These are phyloP conservation scores for Cordilura impudica DNA, from an alignment of 2,888 invertebrate genomes.

Conservation along the genomic window DNA sequence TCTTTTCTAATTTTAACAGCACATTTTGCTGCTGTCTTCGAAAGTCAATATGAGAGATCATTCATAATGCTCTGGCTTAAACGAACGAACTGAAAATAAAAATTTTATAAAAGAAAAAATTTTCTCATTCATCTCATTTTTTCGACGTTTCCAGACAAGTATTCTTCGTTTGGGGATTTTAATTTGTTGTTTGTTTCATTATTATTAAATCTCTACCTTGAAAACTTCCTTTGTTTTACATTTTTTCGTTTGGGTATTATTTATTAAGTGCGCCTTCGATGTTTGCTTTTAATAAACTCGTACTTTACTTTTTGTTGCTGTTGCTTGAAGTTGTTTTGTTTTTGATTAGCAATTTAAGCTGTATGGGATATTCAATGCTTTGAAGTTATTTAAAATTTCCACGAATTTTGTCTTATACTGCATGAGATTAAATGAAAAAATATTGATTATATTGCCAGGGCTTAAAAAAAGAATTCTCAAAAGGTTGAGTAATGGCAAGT, in stretches of 20 bases:
- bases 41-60: background rate
- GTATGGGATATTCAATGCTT: no score
- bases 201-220: conserved; percentile 34
- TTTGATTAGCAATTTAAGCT: no score
- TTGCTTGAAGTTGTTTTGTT: no score
- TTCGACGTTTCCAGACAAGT: conserved; percentile 16
- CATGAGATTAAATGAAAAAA: no score
- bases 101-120: background rate
- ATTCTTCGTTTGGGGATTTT: background rate
- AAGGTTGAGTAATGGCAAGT: no score
- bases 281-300: conserved; percentile 25
- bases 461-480: no score
- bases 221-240: background rate
- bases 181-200: conserved; percentile 1
- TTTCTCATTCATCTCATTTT: background rate
- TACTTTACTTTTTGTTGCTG: background rate
- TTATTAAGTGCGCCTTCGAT: conserved; percentile 17
- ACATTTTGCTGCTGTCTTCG: no score
- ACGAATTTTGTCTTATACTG: no score
- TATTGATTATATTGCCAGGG: no score
- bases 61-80: background rate
- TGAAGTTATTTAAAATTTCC: no score
- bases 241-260: background rate
- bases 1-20: no score
- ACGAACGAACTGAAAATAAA: background rate